Base-by-base conservation (phyloP, 1,140 invertebrate species). In the Paralvinella palmiformis region DNA sequence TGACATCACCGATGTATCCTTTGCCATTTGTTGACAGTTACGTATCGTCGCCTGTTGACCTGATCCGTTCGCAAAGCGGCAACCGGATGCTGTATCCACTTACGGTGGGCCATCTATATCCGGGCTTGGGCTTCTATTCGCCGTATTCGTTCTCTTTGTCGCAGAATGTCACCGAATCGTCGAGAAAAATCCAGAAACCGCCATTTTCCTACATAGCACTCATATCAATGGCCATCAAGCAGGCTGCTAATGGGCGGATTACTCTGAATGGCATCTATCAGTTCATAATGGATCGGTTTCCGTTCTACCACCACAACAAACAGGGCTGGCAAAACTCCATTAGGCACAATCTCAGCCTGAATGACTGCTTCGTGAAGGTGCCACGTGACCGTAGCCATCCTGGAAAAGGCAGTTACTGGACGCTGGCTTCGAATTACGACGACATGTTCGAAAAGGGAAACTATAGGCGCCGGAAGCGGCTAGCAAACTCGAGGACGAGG, bases 301-400 rank as follows among this genome's bases (percentile, higher is more conserved):
- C 94, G 0, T 98, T 98, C 79, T 99, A 98, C 79, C 85, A 94
- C 17, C 87, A 89, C 1, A 85, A 95, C 0, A 96, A 96, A 71
- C 94, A 97, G 77, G 94, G 94, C 17, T 99, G 96, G 96, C 96
- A 99, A 78, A 99, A 99, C 75, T 97, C 94, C 0, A 99, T 99
- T 63, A 82, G 96, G 1, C 96, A 99, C 80, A 98, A 99, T 78
- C 82, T 99, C 2, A 92, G 90, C 69, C 82, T 99, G 69, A 99
- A 99, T 81, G 98, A 99, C 81, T 98, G 95, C 75, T 99, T 99
- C 78, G 91, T 98, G 10, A 98, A 98, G 83, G 92, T 85, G n/a
- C 76, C 82, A 0, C 68, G 84, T 48, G 83, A 85, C 55, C 84
- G 84, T 60, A 81, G 83, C 13, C 81, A 83, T 61, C 83, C 84